Evolutionary conservation across 2,888 invertebrate species (phyloP).

Genomic region (Epinotia demarniana): DNA sequence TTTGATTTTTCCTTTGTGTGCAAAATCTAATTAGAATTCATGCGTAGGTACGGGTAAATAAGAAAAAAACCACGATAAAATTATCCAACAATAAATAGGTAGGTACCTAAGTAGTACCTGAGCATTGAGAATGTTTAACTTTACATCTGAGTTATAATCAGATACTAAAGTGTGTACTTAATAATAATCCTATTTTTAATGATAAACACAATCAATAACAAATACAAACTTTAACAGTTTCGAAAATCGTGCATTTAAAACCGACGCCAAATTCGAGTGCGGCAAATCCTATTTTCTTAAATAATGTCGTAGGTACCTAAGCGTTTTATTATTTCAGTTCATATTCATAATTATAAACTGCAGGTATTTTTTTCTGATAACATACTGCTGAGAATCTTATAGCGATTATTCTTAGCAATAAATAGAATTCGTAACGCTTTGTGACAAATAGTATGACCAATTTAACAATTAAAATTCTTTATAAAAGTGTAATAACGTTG

Average conservation of each 20-base stretch:
- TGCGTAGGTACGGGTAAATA: background rate
- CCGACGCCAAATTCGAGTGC: background rate
- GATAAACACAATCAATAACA: background rate
- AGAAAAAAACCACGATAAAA: slow-evolving; percentile 12
- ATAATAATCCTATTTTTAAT: background rate
- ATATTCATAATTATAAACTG: slow-evolving; percentile 2
- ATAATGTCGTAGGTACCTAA: background rate
- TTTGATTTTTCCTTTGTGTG: slow-evolving; percentile 27
- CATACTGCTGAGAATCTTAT: slow-evolving; percentile 1
- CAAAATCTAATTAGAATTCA: slow-evolving; percentile 34
- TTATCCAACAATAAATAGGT: background rate
- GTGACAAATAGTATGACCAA: background rate
- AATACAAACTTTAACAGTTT: background rate
- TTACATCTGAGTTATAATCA: background rate
- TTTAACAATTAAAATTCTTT: background rate
- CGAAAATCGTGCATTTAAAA: background rate
- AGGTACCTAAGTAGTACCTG: no score
- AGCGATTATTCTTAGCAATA: slow-evolving; percentile 1
- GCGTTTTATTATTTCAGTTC: background rate
- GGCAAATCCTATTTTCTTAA: background rate
- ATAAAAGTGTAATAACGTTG: background rate
- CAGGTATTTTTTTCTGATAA: slow-evolving; percentile 10
- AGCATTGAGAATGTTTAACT: background rate
- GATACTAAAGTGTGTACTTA: background rate
- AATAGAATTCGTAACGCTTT: background rate